Evolutionary conservation across 2,888 invertebrate species (phyloP).

Genomic region (Xanthorhoe designata): DNA sequence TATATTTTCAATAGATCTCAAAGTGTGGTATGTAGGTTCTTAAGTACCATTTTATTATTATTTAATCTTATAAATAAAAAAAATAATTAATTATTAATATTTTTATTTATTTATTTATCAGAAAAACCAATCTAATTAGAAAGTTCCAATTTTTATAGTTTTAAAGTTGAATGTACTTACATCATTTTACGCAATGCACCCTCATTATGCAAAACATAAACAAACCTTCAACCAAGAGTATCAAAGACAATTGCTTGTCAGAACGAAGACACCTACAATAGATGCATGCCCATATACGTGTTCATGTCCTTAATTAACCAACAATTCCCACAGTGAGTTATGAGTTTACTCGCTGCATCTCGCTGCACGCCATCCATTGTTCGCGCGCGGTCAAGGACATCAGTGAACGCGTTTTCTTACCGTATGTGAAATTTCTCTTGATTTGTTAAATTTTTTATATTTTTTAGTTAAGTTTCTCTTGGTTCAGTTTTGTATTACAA

Average conservation of each 20-base stretch:
- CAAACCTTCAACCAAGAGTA: constrained; percentile 16
- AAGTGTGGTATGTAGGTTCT: too few species aligned
- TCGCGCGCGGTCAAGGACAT: constrained; percentile 64
- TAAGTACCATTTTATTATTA: too few species aligned
- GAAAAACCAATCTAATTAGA: too few species aligned
- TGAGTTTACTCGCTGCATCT: constrained; percentile 48
- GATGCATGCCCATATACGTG: constrained; percentile 32
- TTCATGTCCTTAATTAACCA: constrained; percentile 48
- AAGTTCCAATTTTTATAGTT: too few species aligned
- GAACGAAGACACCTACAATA: constrained; percentile 33
- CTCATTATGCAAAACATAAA: constrained; percentile 16
- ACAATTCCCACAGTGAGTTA: constrained; percentile 62
- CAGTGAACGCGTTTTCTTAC: constrained; percentile 32
- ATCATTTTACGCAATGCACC: not conserved
- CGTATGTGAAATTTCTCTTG: constrained; percentile 13
- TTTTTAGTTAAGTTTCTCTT: not conserved
- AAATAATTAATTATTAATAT: too few species aligned
- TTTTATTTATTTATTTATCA: too few species aligned
- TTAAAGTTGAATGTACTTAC: not conserved
- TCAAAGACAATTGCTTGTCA: constrained; percentile 28
- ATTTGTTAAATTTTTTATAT: too few species aligned
- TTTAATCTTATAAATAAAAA: too few species aligned
- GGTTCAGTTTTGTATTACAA: constrained; percentile 34
- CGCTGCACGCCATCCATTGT: constrained; percentile 61
- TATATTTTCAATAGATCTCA: too few species aligned